Evolutionary conservation across 1,140 invertebrate genomes (phyloP), one percentile per base, ranked within the genome.

Genomic region (Dryas iulia): DNA sequence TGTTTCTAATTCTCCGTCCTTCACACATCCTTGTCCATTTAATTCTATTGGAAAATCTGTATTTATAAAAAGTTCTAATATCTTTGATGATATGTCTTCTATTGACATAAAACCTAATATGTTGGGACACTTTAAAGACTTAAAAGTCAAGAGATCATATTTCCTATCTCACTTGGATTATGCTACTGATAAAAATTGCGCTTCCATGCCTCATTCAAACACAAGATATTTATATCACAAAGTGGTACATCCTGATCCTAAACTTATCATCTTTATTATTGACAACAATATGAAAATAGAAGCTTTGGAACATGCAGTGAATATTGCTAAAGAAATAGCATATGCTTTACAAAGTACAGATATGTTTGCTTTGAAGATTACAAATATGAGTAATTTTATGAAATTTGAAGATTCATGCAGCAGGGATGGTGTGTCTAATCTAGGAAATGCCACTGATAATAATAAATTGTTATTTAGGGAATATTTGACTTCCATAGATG

Each of bases 91-190:
- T 56, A 69, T 84, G 30, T 75, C 81, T 8, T 65, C 74, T 7
- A 69, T 82, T 21, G 74, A 85, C 21, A 59, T 80, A n/a, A 81
- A 86, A 67, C 79, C 81, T 10, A 85, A 87, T 66, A 83, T 86
- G 72, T 71, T 83, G 47, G 85, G 83, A 60, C 78, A 83, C 21
- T 86, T 85, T 33, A 89, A 91, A 76, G 89, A 92, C 74, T 81
- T 92, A 30, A 92, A 92, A 84, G 83, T 92, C n/a, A 91, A 92
- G 70, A 79, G 90, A 62, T 89, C 89, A 71, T 92, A 92, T 71
- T 92, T 87, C 65, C 72, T 92, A 26, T 86, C 91, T 4, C 84
- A 90, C 60, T 79, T 88, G 52, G 91, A 92, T 73, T 90, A 89
- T 74, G 91, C 87, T 23, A 92, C 91, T 52, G 91, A 92, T 47